Evolutionary conservation across 1,140 invertebrate genomes (phyloP).

Genomic region (Drosophila malerkotliana): DNA sequence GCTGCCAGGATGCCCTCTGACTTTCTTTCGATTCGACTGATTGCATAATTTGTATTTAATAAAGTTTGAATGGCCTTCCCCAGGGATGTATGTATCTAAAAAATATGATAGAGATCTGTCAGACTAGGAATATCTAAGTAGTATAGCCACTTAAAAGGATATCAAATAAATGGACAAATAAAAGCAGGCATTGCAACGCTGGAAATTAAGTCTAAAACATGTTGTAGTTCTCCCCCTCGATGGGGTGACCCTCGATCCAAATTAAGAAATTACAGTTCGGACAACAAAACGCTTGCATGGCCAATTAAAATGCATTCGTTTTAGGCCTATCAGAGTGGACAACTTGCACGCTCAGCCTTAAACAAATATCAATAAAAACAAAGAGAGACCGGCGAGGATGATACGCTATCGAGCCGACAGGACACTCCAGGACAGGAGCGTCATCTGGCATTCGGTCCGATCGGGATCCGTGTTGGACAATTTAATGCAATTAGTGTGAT

Average conservation of each 20-base stretch:
- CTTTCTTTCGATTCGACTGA: slow-evolving; percentile 14
- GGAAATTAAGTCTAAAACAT: neutral
- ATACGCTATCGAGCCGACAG: neutral
- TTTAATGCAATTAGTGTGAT: slow-evolving; percentile 81
- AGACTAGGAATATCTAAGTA: no score
- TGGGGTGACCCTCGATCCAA: slow-evolving; percentile 8
- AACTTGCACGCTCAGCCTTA: slow-evolving; percentile 53
- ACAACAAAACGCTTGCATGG: slow-evolving; percentile 34
- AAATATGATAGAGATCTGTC: no score
- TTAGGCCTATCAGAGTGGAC: slow-evolving; percentile 31
- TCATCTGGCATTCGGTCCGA: slow-evolving; percentile 56
- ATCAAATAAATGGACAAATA: neutral
- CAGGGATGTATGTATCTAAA: no score
- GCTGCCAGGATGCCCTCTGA: slow-evolving; percentile 24
- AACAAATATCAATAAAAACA: slow-evolving; percentile 58
- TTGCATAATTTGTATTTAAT: slow-evolving; percentile 70
- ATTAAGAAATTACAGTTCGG: slow-evolving; percentile 48
- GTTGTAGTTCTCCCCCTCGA: slow-evolving; percentile 10
- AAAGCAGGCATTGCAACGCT: neutral
- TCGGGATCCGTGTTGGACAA: slow-evolving; percentile 60
- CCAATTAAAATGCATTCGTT: slow-evolving; percentile 51
- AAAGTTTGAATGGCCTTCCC: slow-evolving; percentile 30
- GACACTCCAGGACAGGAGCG: slow-evolving; percentile 32
- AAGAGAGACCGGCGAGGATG: slow-evolving; percentile 22
- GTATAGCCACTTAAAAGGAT: neutral